Evolutionary conservation across 2,888 invertebrate species (phyloP), one percentile per base, ranked within the genome.

Genomic region (Megalurothrips usitatus): DNA sequence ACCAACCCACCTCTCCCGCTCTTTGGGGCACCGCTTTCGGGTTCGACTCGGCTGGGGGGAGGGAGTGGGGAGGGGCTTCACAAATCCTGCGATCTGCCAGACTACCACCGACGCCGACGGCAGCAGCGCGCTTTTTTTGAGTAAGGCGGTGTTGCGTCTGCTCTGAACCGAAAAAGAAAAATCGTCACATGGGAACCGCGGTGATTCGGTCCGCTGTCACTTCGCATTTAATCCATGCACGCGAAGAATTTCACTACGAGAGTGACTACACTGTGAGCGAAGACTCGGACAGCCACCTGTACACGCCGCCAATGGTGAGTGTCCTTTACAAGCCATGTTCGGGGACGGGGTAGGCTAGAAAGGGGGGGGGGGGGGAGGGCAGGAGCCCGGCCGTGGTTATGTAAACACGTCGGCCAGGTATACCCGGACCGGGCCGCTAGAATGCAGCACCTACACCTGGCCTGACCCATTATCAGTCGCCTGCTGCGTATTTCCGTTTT

Each of bases 231-330:
- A 26, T 23, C 23, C 68, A 75, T 26, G 68, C 68, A 12, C 68
- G 26, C 23, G 68, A 75, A 12, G 68, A 75, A 12, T 23, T 75
- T 26, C 68, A 75, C 68, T 75, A 75, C 68, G 68, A 75, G 68
- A 75, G 68, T 12, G 68, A 75, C 68, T 75, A 75, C 68, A 75
- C 68, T 10, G 68, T 75, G 68, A 75, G 68, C 26, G 68, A 75
- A 26, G 68, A 75, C 68, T 75, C 68, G 10, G 68, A 75, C 68
- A 75, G 68, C 68, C 68, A 75, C 26, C 68, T 75, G 8, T 75
- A 75, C 68, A 75, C 68, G 26, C 68, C 68, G 68, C 68, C 68
- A 9, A 75, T 75, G 68, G 68, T 75, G 26, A 75, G 68, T 75
- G 68, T 26, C 11, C n/a, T n/a, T n/a, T n/a, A n/a, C n/a, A n/a